A percentile compares a stretch with the other conserved stretches of the same genome.
Conservation (phyloP, 2,113 vertebrate species). For the Myxocyprinus asiaticus region DNA sequence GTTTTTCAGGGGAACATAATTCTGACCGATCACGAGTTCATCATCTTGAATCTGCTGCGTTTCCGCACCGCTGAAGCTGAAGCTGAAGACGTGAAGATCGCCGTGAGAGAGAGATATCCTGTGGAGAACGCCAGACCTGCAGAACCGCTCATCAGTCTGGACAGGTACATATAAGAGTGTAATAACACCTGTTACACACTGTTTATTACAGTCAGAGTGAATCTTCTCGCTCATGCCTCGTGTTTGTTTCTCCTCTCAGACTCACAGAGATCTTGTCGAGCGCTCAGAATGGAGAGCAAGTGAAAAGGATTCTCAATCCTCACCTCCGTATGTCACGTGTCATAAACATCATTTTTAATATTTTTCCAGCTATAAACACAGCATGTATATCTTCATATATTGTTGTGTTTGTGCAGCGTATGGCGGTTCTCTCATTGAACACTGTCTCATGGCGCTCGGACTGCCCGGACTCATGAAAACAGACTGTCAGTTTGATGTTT, state of each 20-base stretch:
- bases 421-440: constrained; percentile 91
- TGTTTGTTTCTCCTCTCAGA: constrained; percentile 68
- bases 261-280: constrained; percentile 82
- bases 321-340: constrained; percentile 84
- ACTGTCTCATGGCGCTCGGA: constrained; percentile 88
- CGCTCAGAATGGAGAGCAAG: constrained; percentile 83
- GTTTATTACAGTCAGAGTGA: background rate
- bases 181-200: too few species aligned
- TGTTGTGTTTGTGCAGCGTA: constrained; percentile 75
- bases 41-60: constrained; percentile 92
- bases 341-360: background rate
- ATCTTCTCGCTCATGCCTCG: background rate
- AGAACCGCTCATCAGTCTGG: constrained; percentile 80
- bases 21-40: constrained; percentile 88
- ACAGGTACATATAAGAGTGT: constrained; percentile 73
- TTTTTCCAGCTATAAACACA: background rate
- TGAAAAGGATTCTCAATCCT: constrained; percentile 91
- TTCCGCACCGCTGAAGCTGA: constrained; percentile 88
- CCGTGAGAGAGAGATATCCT: constrained; percentile 90
- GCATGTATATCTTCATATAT: background rate
- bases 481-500: constrained; percentile 75
- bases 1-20: constrained; percentile 88
- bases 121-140: constrained; percentile 80
- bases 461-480: constrained; percentile 81
- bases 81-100: constrained; percentile 91